phyloP scores from a whole-genome alignment of 2,113 vertebrate species.

The Isurus oxyrinchus region DNA sequence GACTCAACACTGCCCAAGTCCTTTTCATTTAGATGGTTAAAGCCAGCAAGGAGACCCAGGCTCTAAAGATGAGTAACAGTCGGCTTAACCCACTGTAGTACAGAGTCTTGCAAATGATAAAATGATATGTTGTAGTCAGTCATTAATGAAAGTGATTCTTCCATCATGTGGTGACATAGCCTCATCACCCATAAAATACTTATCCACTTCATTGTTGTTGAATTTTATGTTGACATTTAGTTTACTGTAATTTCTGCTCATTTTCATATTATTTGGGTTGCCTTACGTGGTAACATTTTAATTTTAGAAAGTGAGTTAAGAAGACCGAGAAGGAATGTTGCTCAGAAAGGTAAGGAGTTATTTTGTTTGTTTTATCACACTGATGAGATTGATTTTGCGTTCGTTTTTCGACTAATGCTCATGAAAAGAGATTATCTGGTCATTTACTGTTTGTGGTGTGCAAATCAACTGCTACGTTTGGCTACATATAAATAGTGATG shows the following conservation, averaged over 20 bases:
- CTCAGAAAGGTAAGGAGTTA: slow-evolving; percentile 42
- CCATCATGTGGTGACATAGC: neutral
- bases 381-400: neutral
- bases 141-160: neutral
- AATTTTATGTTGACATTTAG: neutral
- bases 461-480: neutral
- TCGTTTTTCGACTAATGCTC: too few relatives aligned
- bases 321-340: slow-evolving; percentile 37
- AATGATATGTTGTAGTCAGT: neutral
- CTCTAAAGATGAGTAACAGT: neutral
- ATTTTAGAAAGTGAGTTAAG: slow-evolving; percentile 41
- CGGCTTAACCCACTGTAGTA: neutral
- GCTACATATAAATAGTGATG: neutral
- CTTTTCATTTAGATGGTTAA: neutral
- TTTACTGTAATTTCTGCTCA: neutral
- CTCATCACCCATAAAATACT: neutral
- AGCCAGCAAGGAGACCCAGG: neutral
- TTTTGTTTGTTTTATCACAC: neutral
- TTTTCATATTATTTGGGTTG: neutral
- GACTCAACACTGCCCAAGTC: neutral
- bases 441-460: neutral
- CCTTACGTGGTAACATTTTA: slow-evolving; percentile 27
- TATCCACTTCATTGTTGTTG: neutral
- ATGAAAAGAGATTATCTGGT: neutral
- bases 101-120: neutral